Evolutionary conservation across 1,140 invertebrate genomes (phyloP).

Genomic region (Drosophila albomicans): DNA sequence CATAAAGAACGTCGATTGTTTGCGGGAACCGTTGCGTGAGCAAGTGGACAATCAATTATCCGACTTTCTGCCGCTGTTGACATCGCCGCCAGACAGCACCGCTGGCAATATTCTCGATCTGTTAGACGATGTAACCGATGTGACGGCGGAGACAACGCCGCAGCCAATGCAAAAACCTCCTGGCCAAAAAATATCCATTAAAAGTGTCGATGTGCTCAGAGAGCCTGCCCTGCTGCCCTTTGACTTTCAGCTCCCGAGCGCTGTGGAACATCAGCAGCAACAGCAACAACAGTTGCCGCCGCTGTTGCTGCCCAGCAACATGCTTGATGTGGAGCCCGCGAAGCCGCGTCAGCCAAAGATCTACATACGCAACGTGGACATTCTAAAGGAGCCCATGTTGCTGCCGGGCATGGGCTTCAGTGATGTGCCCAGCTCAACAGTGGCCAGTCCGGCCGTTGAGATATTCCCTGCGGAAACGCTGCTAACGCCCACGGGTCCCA

Average conservation of each 20-base stretch:
- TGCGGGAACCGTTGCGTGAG: slow-evolving; percentile 64
- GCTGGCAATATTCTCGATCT: slow-evolving; percentile 61
- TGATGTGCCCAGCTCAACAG: slow-evolving; percentile 17
- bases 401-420: slow-evolving; percentile 65
- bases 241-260: slow-evolving; percentile 62
- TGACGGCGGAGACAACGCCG: slow-evolving; percentile 8
- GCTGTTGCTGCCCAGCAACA: slow-evolving; percentile 27
- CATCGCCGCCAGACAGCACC: slow-evolving; percentile 22
- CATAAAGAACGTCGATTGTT: slow-evolving; percentile 78
- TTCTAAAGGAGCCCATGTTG: slow-evolving; percentile 75
- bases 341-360: slow-evolving; percentile 78
- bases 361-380: slow-evolving; percentile 81
- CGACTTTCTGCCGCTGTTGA: slow-evolving; percentile 55
- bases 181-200: slow-evolving; percentile 82
- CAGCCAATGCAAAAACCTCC: slow-evolving; percentile 38
- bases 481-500: slow-evolving; percentile 55
- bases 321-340: slow-evolving; percentile 46
- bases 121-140: slow-evolving; percentile 56
- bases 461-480: slow-evolving; percentile 60
- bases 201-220: slow-evolving; percentile 79
- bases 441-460: slow-evolving; percentile 7
- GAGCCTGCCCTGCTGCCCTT: slow-evolving; percentile 71
- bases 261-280: slow-evolving; percentile 9
- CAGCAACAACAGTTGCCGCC: slow-evolving; percentile 14
- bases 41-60: slow-evolving; percentile 39